Evolutionary conservation across 2,113 vertebrate genomes (phyloP).

Genomic region (Phaethon lepturus): DNA sequence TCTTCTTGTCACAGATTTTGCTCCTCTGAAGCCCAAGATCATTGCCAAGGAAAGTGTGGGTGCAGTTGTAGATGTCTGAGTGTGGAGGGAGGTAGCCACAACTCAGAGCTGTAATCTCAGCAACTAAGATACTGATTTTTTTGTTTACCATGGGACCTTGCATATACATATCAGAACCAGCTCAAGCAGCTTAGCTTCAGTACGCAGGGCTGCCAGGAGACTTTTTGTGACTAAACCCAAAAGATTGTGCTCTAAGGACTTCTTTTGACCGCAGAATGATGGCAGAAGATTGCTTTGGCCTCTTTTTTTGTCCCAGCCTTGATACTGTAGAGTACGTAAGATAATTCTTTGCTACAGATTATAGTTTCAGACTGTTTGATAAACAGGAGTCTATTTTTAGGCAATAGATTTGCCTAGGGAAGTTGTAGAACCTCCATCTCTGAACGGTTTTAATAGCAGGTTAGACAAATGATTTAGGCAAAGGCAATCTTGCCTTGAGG

Average conservation of each 20-base stretch:
- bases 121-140: neutral
- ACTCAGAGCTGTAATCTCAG: slow-evolving; percentile 29
- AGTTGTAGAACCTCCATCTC: slow-evolving; percentile 13
- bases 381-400: slow-evolving; percentile 50
- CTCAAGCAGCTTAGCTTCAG: neutral
- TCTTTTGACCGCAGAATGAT: neutral
- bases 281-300: neutral
- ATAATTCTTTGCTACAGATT: neutral
- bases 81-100: slow-evolving; percentile 19
- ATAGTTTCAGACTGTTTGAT: slow-evolving; percentile 37
- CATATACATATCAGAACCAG: neutral
- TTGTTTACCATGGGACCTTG: neutral
- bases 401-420: neutral
- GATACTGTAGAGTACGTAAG: neutral
- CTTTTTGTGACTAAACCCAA: neutral
- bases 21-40: neutral
- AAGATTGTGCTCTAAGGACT: neutral
- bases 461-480: slow-evolving; percentile 25
- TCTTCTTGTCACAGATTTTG: neutral
- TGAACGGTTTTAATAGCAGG: slow-evolving; percentile 7
- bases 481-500: neutral
- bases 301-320: neutral
- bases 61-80: slow-evolving; percentile 3
- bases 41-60: neutral
- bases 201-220: neutral